phyloP scores from a whole-genome alignment of 1,140 invertebrate species.

The Andrena cerasifolii region DNA sequence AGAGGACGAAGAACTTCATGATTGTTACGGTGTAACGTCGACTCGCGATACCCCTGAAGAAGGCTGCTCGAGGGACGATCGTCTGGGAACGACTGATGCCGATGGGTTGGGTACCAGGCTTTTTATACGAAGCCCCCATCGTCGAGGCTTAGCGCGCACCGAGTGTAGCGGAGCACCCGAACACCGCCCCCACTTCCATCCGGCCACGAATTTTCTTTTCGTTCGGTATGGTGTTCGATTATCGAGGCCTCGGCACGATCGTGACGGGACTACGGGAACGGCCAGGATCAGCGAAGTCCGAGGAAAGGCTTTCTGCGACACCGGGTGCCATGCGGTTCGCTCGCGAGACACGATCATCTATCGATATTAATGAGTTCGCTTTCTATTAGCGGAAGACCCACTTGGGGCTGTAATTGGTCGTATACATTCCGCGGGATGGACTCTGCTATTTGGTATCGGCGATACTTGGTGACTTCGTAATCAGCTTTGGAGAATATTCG shows the following conservation, averaged over 20 bases:
- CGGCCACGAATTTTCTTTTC: slow-evolving; percentile 81
- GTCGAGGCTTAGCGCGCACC: slow-evolving; percentile 54
- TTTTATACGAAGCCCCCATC: slow-evolving; percentile 79
- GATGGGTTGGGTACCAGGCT: slow-evolving; percentile 73
- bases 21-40: slow-evolving; percentile 3
- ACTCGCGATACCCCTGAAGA: slow-evolving; percentile 21
- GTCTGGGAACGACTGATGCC: slow-evolving; percentile 76
- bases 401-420: slow-evolving; percentile 1
- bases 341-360: slow-evolving; percentile 29
- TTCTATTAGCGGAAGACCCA: slow-evolving; percentile 25
- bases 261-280: slow-evolving; percentile 70
- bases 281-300: slow-evolving; percentile 12
- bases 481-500: not conserved
- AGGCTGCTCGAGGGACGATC: slow-evolving; percentile 32
- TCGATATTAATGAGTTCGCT: slow-evolving; percentile 41
- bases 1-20: slow-evolving; percentile 74
- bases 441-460: slow-evolving; percentile 20
- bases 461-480: not conserved
- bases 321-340: slow-evolving; percentile 22
- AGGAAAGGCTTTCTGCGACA: slow-evolving; percentile 32
- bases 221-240: slow-evolving; percentile 82
- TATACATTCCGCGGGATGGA: too few species aligned
- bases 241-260: slow-evolving; percentile 78
- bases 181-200: slow-evolving; percentile 48
- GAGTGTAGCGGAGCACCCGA: slow-evolving; percentile 49